phyloP scores from a whole-genome alignment of 2,888 invertebrate genomes.

The Octodonta nipae region DNA sequence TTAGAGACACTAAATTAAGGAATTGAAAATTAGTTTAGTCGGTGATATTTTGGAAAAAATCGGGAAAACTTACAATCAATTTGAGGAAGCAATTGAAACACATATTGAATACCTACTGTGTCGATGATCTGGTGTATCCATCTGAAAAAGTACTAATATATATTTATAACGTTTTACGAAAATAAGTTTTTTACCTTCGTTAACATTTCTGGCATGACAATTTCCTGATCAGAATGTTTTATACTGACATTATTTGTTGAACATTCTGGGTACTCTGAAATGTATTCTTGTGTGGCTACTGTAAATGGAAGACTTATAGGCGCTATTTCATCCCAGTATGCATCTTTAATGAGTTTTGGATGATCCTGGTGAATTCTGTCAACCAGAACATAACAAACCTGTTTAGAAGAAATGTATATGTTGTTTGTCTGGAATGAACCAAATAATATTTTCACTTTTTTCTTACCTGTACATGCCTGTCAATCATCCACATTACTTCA shows the following conservation, averaged over 20 bases:
- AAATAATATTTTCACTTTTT: not conserved
- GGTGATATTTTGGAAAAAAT: too few species aligned
- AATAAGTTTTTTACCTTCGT: constrained; percentile 10
- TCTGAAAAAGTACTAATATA: not conserved
- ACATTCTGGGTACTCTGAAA: constrained; percentile 70
- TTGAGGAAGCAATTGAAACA: too few species aligned
- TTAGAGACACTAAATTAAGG: too few species aligned
- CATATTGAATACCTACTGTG: too few species aligned
- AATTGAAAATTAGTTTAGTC: too few species aligned
- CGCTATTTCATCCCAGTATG: constrained; percentile 62
- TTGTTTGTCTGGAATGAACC: too few species aligned
- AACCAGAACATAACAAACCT: constrained; percentile 79
- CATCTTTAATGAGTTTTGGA: constrained; percentile 71
- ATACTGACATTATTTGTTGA: constrained; percentile 71
- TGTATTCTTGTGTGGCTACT: constrained; percentile 64
- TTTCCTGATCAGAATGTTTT: constrained; percentile 45
- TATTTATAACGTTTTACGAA: too few species aligned
- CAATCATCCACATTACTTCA: constrained; percentile 83
- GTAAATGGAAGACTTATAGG: constrained; percentile 67
- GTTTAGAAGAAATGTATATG: too few species aligned
- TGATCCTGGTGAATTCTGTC: constrained; percentile 87
- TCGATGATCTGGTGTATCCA: too few species aligned
- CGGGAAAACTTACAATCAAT: too few species aligned
- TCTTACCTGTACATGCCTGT: constrained; percentile 65
- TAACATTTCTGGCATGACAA: constrained; percentile 19